Evolutionary conservation across 2,888 invertebrate genomes (phyloP).

Genomic region (Thymelicus acteon): DNA sequence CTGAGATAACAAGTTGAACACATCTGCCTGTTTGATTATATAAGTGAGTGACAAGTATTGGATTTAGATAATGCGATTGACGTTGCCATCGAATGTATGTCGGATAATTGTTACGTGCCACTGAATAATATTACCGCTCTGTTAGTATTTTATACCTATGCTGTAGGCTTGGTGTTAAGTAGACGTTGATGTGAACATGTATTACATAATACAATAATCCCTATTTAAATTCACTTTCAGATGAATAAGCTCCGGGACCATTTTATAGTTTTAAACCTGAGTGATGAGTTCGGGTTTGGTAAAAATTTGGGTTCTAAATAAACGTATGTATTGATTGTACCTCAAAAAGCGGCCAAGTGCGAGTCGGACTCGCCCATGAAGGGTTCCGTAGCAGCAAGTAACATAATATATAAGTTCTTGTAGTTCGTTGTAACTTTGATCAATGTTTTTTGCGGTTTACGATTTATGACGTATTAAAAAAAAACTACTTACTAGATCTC

Average conservation of each 20-base stretch:
- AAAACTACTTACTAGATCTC: too few species aligned
- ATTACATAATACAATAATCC: not conserved
- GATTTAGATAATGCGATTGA: constrained; percentile 38
- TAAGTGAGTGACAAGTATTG: constrained; percentile 58
- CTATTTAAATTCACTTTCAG: not conserved
- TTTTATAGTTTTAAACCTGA: too few species aligned
- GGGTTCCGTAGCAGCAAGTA: too few species aligned
- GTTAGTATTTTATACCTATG: not conserved
- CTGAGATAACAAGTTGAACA: constrained; percentile 77
- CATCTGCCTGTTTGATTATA: constrained; percentile 75
- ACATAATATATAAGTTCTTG: too few species aligned
- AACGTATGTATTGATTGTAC: too few species aligned
- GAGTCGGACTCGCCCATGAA: too few species aligned
- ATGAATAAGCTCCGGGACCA: not conserved
- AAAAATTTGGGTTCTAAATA: too few species aligned
- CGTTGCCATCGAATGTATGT: not conserved
- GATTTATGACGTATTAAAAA: too few species aligned
- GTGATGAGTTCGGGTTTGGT: too few species aligned
- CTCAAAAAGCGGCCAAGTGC: too few species aligned
- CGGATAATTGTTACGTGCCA: constrained; percentile 18
- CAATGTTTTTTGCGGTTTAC: too few species aligned
- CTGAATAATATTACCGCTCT: constrained; percentile 7
- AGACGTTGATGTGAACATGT: not conserved
- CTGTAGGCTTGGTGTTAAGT: not conserved
- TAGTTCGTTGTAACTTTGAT: too few species aligned